Evolutionary conservation across 2,113 vertebrate genomes (phyloP), one percentile per base, ranked within the genome.

Genomic region (Prunella fulvescens): DNA sequence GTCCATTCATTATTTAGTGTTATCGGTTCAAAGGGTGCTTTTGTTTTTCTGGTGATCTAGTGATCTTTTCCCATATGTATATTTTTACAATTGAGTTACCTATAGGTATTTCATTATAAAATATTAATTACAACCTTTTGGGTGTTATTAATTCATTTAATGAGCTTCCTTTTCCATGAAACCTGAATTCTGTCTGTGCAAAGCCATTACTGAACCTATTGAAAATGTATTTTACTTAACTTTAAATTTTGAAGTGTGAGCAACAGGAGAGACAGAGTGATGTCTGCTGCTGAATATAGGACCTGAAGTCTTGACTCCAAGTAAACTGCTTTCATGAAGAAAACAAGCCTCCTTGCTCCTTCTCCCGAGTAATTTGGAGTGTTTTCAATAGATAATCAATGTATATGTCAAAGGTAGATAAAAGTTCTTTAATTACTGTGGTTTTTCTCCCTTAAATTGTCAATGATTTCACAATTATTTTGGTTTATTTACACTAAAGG

Each of bases 401-500:
- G 56, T 12, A 86, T 16, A 73, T 50, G 35, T 88, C 60, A 86
- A 94, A 90, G 51, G n/a, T 66, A 60, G n/a, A 73, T 70, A 54
- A 88, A 88, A 88, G 9, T 24, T 7, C 40, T 71, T 86, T 88
- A 92, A 88, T 90, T 74, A 78, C 28, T 35, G 5, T 57, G 19
- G 2, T 11, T 87, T 92, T 84, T 93, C 74, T 53, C 50, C 26
- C 23, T 88, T 53, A 88, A 69, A 73, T 66, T 77, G n/a, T 62
- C 40, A 86, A 26, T 76, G 29, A 78, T 57, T 90, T 70, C 42
- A 66, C 61, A 92, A 77, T 92, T 69, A 79, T 17, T 82, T 94
- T 47, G 28, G 33, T 47, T 96, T 70, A 91, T 87, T 97, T 86
- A 35, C 24, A 92, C 53, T 95, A 66, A 81, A 91, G 47, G 17